Conservation (phyloP, 2,888 invertebrate species). For the Hipparchia semele region DNA sequence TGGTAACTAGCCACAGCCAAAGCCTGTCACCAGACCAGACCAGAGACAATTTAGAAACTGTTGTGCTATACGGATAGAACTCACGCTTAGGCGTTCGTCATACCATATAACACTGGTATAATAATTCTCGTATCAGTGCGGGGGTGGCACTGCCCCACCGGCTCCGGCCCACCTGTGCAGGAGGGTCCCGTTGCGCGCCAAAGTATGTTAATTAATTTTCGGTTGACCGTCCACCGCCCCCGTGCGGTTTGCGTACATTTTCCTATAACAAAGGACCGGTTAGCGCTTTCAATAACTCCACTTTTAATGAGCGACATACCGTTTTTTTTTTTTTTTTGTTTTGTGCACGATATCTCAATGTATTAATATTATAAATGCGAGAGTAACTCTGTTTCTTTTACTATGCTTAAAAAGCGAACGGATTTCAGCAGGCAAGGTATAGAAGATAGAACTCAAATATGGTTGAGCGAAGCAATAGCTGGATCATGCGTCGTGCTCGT, state of each 20-base stretch:
- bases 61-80: not conserved
- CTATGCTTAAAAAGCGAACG: too few relatives aligned
- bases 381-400: too few relatives aligned
- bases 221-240: constrained; percentile 76
- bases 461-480: too few relatives aligned
- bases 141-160: constrained; percentile 36
- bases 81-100: not conserved
- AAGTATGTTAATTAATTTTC: constrained; percentile 84
- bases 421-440: too few relatives aligned
- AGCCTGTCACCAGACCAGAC: too few relatives aligned
- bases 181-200: constrained; percentile 64
- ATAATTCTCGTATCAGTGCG: constrained; percentile 48
- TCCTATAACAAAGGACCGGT: constrained; percentile 65
- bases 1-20: too few relatives aligned
- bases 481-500: too few relatives aligned
- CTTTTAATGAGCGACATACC: constrained; percentile 42
- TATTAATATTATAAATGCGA: too few relatives aligned
- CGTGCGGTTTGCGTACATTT: constrained; percentile 75
- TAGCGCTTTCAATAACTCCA: constrained; percentile 47
- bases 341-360: constrained; percentile 28
- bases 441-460: too few relatives aligned
- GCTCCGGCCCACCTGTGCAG: constrained; percentile 55
- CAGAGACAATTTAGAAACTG: too few relatives aligned
- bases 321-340: constrained; percentile 36
- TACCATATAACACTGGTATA: constrained; percentile 23